These are phyloP conservation scores for Formica selysi DNA, from an alignment of 1,140 invertebrate genomes.

Conservation along the genomic window DNA sequence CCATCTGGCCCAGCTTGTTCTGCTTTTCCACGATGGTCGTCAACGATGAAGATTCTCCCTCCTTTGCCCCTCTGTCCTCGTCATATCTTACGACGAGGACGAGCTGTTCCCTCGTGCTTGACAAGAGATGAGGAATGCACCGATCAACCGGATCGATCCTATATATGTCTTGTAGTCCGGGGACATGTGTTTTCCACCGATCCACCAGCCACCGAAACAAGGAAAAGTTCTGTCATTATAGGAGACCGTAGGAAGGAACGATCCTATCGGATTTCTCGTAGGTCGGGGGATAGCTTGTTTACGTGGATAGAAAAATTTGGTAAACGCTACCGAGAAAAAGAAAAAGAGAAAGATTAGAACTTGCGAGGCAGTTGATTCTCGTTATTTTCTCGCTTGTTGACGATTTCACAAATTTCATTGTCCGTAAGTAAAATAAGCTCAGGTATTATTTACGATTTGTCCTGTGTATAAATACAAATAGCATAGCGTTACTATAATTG, in stretches of 20 bases:
- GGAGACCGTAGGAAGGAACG: conserved; percentile 14
- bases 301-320: conserved; percentile 65
- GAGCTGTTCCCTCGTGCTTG: conserved; percentile 57
- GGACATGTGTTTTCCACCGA: conserved; percentile 72
- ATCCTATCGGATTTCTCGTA: conserved; percentile 70
- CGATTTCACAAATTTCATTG: conserved; percentile 62
- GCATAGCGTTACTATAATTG: background rate
- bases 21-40: conserved; percentile 67
- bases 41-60: conserved; percentile 14
- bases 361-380: conserved; percentile 25
- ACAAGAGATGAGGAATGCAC: conserved; percentile 63
- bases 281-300: conserved; percentile 41
- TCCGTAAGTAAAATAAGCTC: background rate
- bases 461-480: conserved; percentile 16
- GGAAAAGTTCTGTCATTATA: conserved; percentile 69
- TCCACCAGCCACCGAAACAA: conserved; percentile 64
- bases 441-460: background rate
- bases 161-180: conserved; percentile 14
- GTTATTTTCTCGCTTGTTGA: conserved; percentile 63
- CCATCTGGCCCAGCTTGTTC: conserved; percentile 38
- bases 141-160: background rate
- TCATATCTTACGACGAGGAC: background rate
- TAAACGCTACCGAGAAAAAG: conserved; percentile 45
- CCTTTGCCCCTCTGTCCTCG: background rate
- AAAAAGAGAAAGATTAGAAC: conserved; percentile 18